Percentiles rank a stretch among this genome's conserved stretches.
phyloP scores from a whole-genome alignment of 2,113 vertebrate genomes.

The Melospiza georgiana region DNA sequence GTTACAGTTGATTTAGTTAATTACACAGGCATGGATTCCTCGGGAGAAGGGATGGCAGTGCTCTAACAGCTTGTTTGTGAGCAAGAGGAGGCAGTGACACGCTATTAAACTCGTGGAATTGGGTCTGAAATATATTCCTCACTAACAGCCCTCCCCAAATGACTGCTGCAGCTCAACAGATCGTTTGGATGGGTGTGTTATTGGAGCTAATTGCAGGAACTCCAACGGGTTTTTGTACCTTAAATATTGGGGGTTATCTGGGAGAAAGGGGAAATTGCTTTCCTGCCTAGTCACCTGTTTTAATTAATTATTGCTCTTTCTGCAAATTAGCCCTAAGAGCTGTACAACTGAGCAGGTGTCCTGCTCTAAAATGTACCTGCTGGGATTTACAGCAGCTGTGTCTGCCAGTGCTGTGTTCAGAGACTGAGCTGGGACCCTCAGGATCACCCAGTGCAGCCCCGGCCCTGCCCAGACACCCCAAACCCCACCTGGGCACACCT shows the following conservation, averaged over 20 bases:
- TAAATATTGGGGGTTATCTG: not conserved
- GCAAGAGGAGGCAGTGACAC: not conserved
- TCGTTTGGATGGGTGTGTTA: not conserved
- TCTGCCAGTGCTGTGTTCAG: not conserved
- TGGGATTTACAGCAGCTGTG: not conserved
- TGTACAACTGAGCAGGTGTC: not conserved
- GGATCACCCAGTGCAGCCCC: rapidly evolving
- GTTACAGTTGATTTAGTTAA: slow-evolving; percentile 54
- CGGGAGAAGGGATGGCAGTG: not conserved
- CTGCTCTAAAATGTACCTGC: rapidly evolving
- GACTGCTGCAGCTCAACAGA: not conserved
- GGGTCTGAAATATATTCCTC: not conserved
- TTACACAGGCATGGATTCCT: slow-evolving; percentile 30
- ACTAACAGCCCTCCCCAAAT: not conserved
- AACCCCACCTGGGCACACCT: not conserved
- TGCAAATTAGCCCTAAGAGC: not conserved
- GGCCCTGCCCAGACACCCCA: not conserved
- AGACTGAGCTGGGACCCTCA: not conserved
- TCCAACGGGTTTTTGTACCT: not conserved
- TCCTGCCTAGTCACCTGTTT: not conserved
- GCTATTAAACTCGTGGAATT: not conserved
- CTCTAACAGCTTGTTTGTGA: slow-evolving; percentile 7
- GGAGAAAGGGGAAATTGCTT: not conserved
- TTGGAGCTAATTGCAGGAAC: not conserved
- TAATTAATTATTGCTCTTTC: not conserved